Evolutionary conservation across 1,140 invertebrate species (phyloP).

Genomic region (Arctopsyche grandis): DNA sequence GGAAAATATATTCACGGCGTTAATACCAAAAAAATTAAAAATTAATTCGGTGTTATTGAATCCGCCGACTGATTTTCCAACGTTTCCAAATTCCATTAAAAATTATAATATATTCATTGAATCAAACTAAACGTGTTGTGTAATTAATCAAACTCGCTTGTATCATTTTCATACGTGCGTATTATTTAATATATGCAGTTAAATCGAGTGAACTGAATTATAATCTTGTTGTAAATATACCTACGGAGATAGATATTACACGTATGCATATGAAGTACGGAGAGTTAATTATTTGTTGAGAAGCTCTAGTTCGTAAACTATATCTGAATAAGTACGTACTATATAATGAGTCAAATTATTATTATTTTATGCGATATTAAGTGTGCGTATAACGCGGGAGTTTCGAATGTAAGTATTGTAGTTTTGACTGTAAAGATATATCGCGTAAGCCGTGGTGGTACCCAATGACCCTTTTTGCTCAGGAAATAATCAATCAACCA

Average conservation of each 20-base stretch:
- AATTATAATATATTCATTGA: too few relatives aligned
- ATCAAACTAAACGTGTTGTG: neutral
- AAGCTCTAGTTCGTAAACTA: neutral
- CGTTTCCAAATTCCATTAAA: too few relatives aligned
- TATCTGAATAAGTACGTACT: too few relatives aligned
- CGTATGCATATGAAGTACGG: too few relatives aligned
- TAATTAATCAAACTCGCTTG: neutral
- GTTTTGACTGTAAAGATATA: constrained; percentile 2
- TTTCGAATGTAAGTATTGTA: neutral
- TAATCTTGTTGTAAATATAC: constrained; percentile 3
- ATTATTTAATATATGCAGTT: neutral
- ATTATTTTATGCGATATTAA: neutral
- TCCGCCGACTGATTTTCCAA: too few relatives aligned
- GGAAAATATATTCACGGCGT: neutral
- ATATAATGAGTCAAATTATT: too few relatives aligned
- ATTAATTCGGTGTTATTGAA: neutral
- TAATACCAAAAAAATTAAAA: neutral
- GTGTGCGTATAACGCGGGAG: neutral
- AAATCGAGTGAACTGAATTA: constrained; percentile 28
- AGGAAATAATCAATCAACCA: constrained; percentile 42
- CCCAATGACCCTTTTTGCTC: constrained; percentile 37
- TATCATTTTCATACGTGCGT: neutral
- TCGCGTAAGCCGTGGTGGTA: constrained; percentile 5
- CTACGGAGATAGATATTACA: too few relatives aligned
- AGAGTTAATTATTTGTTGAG: neutral